Conservation (phyloP, 2,113 vertebrate species). For the Micronycteris hirsuta region DNA sequence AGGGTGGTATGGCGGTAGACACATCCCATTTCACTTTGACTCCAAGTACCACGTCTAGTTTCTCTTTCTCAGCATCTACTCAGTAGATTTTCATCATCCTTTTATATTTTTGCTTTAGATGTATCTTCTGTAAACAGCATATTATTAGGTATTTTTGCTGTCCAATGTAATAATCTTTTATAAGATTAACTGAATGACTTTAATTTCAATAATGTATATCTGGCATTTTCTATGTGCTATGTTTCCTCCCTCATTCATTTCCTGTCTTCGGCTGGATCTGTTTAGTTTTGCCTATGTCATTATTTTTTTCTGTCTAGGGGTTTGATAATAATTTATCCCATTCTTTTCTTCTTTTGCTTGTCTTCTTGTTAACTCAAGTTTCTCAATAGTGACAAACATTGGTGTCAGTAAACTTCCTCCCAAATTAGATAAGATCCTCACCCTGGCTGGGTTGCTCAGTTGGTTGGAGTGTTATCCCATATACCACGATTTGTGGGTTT, state of each 20-base stretch:
- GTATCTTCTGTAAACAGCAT: background rate
- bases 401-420: background rate
- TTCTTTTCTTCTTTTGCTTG: background rate
- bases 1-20: no score
- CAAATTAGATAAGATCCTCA: background rate
- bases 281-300: background rate
- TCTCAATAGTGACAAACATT: background rate
- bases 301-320: background rate
- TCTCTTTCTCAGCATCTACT: background rate
- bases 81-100: background rate
- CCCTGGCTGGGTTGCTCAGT: no score
- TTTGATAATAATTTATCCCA: background rate
- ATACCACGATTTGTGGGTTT: no score
- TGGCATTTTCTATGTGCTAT: background rate
- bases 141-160: background rate
- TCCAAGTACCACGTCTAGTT: background rate
- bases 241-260: slow-evolving; percentile 11
- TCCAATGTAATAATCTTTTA: background rate
- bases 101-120: background rate
- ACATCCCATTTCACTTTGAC: background rate
- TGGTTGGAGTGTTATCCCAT: no score
- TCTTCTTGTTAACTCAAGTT: background rate
- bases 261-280: background rate
- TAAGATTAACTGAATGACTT: background rate
- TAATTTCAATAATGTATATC: background rate